Evolutionary conservation across 2,113 vertebrate species (phyloP), one percentile per base, ranked within the genome.

Genomic region (Neolamprologus ventralis): DNA sequence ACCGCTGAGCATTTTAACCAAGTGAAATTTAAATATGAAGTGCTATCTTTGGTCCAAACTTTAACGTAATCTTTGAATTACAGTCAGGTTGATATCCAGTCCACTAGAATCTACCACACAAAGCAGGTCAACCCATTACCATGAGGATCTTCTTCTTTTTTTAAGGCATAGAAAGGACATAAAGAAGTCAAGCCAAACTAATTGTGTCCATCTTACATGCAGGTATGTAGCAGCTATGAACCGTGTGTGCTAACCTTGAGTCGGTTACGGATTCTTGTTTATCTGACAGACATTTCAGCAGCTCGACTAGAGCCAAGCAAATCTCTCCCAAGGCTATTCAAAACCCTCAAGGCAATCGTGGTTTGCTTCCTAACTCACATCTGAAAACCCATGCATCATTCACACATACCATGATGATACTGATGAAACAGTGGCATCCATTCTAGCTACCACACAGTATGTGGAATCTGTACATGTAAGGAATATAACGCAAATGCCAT

Each of bases 171-270:
- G 63, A n/a, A 12, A 80, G 53, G 81, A 63, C 23, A 71, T 65
- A 28, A 54, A 42, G 35, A 81, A 82, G 45, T 47, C 26, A 33
- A 78, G 80, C 58, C 89, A 80, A 83, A 82, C 47, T 55, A 57
- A 86, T 63, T 12, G 87, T 80, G 37, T 89, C 85, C 47, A n/a
- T 81, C 68, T 85, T 57, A 63, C 60, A 82, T 81, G 87, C 91
- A 91, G 91, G 88, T 92, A 92, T 88, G 91, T 26, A 49, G 86
- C 55, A 57, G 31, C 83, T 33, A 63, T 79, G 89, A 89, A 84
- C 90, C 85, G 81, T 7, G 4, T 49, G 57, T 21, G 40, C 42
- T 28, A 65, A 89, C 87, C 84, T 85, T 83, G 58, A 81, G 40
- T 65, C 23, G 13, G 80, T 84, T 79, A 60, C 84, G 88, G 58